phyloP scores from a whole-genome alignment of 2,888 invertebrate genomes.

The Dicyrtoma fusca region DNA sequence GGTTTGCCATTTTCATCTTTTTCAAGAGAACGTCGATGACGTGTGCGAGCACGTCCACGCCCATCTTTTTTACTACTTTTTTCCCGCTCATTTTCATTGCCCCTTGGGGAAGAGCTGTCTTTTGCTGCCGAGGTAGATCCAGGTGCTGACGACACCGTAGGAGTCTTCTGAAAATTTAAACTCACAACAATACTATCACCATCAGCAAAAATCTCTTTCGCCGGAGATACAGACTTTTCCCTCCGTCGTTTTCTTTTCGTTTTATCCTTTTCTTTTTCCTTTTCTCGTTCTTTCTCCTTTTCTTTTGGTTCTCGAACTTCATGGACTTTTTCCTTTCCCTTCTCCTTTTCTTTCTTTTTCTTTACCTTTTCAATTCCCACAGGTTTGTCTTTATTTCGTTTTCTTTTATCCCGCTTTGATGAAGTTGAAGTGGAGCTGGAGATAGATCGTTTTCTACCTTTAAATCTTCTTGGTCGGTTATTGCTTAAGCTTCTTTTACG shows the following conservation, averaged over 20 bases:
- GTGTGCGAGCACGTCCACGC: neutral
- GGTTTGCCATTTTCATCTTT: conserved; percentile 33
- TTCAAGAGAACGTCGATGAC: neutral
- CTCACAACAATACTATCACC: conserved; percentile 91
- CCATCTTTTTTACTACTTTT: conserved; percentile 22
- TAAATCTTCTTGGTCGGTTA: conserved; percentile 57
- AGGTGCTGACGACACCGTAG: conserved; percentile 20
- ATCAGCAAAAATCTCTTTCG: conserved; percentile 89
- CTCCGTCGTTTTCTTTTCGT: conserved; percentile 56
- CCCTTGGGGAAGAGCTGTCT: conserved; percentile 3
- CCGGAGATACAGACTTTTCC: conserved; percentile 67
- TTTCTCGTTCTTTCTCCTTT: conserved; percentile 22
- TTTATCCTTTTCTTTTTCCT: conserved; percentile 53
- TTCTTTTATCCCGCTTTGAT: conserved; percentile 39
- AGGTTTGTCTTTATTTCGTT: conserved; percentile 54
- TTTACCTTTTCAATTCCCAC: conserved; percentile 59
- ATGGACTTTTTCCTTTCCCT: conserved; percentile 58
- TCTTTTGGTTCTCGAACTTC: conserved; percentile 53
- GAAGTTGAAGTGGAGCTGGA: conserved; percentile 39
- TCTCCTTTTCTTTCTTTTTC: conserved; percentile 62
- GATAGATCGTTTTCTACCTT: conserved; percentile 51
- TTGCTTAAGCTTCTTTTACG: conserved; percentile 59
- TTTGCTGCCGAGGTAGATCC: conserved; percentile 26
- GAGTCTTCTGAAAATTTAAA: conserved; percentile 82
- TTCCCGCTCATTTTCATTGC: conserved; percentile 15